A percentile compares a stretch with the other conserved stretches of the same genome.
Conservation (phyloP, 2,797 vertebrate species). For the Parotocinclus haroldoi region DNA sequence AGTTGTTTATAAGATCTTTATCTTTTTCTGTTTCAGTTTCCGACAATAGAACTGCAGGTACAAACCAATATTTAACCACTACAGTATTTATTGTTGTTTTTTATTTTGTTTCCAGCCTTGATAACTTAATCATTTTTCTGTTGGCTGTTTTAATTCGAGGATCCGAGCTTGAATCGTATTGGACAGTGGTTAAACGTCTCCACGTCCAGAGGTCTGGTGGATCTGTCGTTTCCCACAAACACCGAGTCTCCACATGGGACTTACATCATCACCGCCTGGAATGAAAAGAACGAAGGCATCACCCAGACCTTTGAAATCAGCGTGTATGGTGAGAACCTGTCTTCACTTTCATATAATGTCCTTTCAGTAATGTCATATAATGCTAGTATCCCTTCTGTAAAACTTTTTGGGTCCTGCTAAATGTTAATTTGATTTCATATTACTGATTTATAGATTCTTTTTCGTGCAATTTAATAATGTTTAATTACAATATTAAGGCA, state of each 20-base stretch:
- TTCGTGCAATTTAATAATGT: not conserved
- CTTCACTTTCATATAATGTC: not conserved
- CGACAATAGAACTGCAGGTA: conserved; percentile 63
- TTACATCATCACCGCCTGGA: conserved; percentile 64
- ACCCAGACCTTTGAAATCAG: conserved; percentile 64
- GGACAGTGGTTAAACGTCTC: conserved; percentile 76
- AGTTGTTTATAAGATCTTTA: not conserved
- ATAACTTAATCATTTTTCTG: too few species aligned
- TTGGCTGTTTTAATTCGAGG: conserved; percentile 56
- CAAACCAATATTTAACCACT: not conserved
- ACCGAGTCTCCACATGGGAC: conserved; percentile 67
- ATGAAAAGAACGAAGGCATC: conserved; percentile 40
- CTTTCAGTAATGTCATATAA: not conserved
- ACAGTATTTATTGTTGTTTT: too few species aligned
- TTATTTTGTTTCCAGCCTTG: too few species aligned
- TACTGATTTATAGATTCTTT: too few species aligned
- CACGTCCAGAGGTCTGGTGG: conserved; percentile 66
- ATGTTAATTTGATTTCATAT: too few species aligned
- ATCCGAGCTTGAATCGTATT: conserved; percentile 75
- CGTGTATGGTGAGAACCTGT: conserved; percentile 65
- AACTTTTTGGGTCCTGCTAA: too few species aligned
- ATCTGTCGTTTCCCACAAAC: conserved; percentile 70
- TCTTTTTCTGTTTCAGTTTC: conserved; percentile 58
- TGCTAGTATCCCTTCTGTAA: too few species aligned
- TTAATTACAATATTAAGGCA: not conserved